Conservation (phyloP, 2,888 invertebrate species). For the Coremacera marginata region DNA sequence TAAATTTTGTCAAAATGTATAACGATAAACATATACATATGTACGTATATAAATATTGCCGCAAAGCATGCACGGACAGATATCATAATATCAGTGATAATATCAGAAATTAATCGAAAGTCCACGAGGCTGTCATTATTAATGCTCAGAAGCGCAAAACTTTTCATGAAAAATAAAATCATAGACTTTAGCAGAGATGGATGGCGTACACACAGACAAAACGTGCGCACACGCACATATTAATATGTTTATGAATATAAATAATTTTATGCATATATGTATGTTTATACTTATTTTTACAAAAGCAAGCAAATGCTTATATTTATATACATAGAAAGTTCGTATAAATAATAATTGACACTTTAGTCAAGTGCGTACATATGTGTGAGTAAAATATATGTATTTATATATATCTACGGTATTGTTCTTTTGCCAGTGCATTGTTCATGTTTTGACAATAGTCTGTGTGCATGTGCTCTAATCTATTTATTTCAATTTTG, state of each 20-base stretch:
- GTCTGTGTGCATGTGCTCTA: background rate
- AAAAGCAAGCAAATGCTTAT: no score
- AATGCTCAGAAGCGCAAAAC: slow-evolving; percentile 5
- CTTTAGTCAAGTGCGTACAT: no score
- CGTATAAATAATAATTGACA: no score
- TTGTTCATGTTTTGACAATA: no score
- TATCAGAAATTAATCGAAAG: slow-evolving; percentile 22
- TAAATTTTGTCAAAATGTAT: no score
- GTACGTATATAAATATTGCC: background rate
- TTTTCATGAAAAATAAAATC: background rate
- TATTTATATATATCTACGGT: background rate
- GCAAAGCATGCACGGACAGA: background rate
- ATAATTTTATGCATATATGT: background rate
- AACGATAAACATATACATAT: no score
- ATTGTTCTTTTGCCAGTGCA: background rate
- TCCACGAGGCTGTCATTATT: slow-evolving; percentile 11
- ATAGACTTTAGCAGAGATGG: background rate
- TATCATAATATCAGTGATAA: slow-evolving; percentile 2
- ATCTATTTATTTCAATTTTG: background rate
- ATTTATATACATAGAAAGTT: no score
- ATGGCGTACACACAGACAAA: background rate
- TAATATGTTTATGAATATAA: background rate
- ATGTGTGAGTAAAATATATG: background rate
- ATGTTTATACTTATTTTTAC: no score
- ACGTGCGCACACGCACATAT: background rate